Evolutionary conservation across 2,113 vertebrate genomes (phyloP).

Genomic region (Raja brachyura): DNA sequence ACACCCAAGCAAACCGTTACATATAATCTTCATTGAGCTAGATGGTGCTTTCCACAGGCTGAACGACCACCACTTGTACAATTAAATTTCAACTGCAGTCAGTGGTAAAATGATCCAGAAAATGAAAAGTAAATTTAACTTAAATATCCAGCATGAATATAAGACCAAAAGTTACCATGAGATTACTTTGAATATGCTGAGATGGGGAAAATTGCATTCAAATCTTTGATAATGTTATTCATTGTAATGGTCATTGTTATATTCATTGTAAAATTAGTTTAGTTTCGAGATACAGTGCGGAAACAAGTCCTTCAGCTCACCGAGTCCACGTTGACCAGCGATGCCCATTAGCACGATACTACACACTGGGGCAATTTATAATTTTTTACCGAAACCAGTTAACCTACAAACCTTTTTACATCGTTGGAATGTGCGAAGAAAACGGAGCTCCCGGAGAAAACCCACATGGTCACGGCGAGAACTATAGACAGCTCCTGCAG

Average conservation of each 20-base stretch:
- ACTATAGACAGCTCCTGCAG: too few species aligned
- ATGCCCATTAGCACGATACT: too few species aligned
- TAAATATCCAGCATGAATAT: not conserved
- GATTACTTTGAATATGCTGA: not conserved
- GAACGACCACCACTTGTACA: not conserved
- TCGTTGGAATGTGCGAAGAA: too few species aligned
- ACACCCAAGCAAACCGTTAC: not conserved
- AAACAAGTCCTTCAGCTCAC: too few species aligned
- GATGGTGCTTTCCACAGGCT: not conserved
- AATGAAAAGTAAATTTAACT: not conserved
- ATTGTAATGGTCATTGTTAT: not conserved
- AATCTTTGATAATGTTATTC: not conserved
- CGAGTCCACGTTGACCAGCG: too few species aligned
- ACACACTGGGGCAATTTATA: too few species aligned
- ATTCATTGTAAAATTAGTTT: too few species aligned
- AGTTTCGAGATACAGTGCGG: too few species aligned
- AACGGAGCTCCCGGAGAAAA: too few species aligned
- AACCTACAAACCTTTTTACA: too few species aligned
- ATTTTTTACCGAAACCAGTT: too few species aligned
- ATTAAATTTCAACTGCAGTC: not conserved
- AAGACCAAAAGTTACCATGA: not conserved
- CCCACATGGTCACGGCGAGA: too few species aligned
- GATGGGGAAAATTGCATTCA: not conserved
- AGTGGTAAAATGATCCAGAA: not conserved
- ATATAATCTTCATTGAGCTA: not conserved